A percentile compares a stretch with the other conserved stretches of the same genome.
Conservation (phyloP, 2,113 vertebrate species). For the Callithrix jacchus region DNA sequence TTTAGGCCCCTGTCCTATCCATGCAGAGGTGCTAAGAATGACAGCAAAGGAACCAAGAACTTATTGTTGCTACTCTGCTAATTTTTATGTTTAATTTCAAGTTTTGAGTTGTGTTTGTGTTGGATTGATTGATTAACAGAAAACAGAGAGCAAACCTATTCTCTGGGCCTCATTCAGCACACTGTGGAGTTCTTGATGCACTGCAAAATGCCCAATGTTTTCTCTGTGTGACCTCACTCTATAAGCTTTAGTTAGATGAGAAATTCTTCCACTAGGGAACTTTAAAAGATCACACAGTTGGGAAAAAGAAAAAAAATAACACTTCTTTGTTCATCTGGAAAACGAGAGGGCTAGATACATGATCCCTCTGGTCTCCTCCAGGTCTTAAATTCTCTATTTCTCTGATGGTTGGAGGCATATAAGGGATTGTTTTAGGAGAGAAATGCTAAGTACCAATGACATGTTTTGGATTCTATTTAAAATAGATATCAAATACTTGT, state of each 20-base stretch:
- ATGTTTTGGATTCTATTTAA: slow-evolving; percentile 40
- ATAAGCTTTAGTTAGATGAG: not conserved
- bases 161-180: not conserved
- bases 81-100: not conserved
- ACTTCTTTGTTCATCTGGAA: not conserved
- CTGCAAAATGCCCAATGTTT: not conserved
- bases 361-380: not conserved
- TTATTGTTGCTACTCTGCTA: not conserved
- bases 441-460: slow-evolving; percentile 3
- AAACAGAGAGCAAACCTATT: not conserved
- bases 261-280: not conserved
- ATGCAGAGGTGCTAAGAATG: not conserved
- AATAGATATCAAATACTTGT: not conserved
- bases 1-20: not conserved
- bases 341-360: not conserved
- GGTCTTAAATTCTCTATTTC: not conserved
- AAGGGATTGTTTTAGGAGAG: not conserved
- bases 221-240: not conserved
- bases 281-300: slow-evolving; percentile 31
- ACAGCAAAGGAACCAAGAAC: not conserved
- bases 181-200: not conserved
- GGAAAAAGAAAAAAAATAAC: not conserved
- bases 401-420: not conserved
- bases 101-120: not conserved
- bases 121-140: not conserved